A percentile compares a stretch with the other conserved stretches of the same genome.
These are phyloP conservation scores for Bettongia penicillata DNA, from an alignment of 2,113 vertebrate genomes.

Conservation along the genomic window DNA sequence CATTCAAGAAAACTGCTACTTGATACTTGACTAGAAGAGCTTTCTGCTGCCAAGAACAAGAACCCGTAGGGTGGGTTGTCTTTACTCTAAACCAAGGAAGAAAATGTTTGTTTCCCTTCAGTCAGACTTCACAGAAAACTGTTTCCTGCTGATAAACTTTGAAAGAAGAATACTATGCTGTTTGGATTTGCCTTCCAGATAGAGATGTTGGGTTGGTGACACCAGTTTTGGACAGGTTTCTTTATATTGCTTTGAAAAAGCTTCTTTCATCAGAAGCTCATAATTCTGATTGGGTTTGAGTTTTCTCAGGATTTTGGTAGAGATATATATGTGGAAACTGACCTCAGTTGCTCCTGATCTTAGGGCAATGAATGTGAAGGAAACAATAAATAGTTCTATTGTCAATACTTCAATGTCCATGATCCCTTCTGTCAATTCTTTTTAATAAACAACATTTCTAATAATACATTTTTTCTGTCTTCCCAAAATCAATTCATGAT, in stretches of 20 bases:
- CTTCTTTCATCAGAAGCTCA: neutral
- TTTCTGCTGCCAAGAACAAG: neutral
- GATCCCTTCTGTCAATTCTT: neutral
- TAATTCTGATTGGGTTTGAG: neutral
- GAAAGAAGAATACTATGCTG: neutral
- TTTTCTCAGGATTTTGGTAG: neutral
- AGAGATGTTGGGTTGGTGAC: neutral
- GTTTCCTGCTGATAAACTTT: neutral
- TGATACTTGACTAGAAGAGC: neutral
- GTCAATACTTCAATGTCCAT: neutral
- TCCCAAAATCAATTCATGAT: neutral
- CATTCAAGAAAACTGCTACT: neutral
- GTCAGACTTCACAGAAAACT: neutral
- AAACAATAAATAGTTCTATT: neutral
- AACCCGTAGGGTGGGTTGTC: neutral
- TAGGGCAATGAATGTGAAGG: neutral
- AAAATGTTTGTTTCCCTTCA: neutral
- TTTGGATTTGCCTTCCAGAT: neutral
- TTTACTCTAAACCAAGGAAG: neutral
- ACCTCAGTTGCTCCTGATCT: neutral
- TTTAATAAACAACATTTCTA: neutral
- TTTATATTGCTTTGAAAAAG: neutral
- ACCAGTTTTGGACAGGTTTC: neutral
- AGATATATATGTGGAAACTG: neutral
- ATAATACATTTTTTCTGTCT: neutral